phyloP scores from a whole-genome alignment of 2,113 vertebrate genomes.

The Cryptotis parvus region DNA sequence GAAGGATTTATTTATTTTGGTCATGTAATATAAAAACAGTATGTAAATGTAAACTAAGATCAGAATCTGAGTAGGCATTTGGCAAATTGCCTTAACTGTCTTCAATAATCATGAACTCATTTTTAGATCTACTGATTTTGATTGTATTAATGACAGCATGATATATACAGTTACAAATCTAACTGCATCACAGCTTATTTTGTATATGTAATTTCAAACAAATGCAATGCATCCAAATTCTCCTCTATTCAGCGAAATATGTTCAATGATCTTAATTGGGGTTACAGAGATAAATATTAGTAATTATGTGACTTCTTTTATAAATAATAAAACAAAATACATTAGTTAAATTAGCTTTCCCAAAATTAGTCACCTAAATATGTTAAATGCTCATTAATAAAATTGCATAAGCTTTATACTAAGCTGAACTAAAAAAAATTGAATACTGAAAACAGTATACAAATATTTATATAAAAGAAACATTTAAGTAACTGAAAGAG shows the following conservation, averaged over 20 bases:
- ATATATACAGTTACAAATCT: not conserved
- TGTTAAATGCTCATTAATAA: not conserved
- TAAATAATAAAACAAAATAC: not conserved
- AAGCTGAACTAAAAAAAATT: not conserved
- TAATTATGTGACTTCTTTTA: not conserved
- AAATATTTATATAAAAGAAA: constrained; percentile 1
- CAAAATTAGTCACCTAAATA: not conserved
- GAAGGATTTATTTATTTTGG: not conserved
- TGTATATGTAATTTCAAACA: not conserved
- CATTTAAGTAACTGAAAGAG: not conserved
- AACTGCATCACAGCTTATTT: not conserved
- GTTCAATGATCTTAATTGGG: not conserved
- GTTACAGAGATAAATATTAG: not conserved
- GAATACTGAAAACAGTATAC: not conserved
- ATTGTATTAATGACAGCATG: not conserved
- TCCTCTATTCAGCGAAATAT: not conserved
- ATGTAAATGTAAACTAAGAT: not conserved
- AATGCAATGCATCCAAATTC: not conserved
- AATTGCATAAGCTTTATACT: not conserved
- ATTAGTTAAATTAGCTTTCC: not conserved
- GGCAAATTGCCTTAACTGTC: not conserved
- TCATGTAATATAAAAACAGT: not conserved
- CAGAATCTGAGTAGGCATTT: not conserved
- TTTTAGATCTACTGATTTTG: constrained; percentile 20
- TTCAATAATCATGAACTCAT: constrained; percentile 5